Evolutionary conservation across 2,113 vertebrate genomes (phyloP).

Genomic region (Cavia porcellus): DNA sequence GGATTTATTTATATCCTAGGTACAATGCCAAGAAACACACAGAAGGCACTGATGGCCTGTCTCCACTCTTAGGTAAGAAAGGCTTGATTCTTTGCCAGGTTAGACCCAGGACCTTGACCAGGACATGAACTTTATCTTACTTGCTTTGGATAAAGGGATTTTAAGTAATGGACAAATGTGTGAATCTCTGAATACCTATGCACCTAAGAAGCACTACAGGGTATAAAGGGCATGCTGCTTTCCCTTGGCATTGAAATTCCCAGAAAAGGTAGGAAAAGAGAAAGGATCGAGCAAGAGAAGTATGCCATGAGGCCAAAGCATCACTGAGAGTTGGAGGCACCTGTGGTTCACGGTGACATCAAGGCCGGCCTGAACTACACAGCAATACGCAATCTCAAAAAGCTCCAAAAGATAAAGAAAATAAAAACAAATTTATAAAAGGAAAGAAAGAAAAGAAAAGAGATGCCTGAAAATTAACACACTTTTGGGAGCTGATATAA

Average conservation of each 20-base stretch:
- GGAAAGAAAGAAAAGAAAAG: no score
- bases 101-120: not conserved
- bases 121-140: slow-evolving; percentile 19
- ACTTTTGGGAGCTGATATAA: no score
- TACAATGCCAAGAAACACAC: not conserved
- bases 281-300: slow-evolving; percentile 10
- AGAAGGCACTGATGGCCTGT: not conserved
- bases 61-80: not conserved
- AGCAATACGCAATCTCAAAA: not conserved
- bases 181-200: no score
- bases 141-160: slow-evolving; percentile 41
- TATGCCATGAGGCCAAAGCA: not conserved
- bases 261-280: not conserved
- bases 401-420: no score
- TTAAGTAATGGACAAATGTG: no score
- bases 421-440: no score
- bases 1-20: slow-evolving; percentile 38
- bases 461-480: no score
- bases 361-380: not conserved
- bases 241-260: not conserved
- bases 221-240: no score
- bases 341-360: not conserved
- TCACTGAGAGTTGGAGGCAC: not conserved
- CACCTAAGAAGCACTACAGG: no score
- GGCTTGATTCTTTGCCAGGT: not conserved